Conservation (phyloP, 2,797 vertebrate genomes). For the Liasis olivaceus region DNA sequence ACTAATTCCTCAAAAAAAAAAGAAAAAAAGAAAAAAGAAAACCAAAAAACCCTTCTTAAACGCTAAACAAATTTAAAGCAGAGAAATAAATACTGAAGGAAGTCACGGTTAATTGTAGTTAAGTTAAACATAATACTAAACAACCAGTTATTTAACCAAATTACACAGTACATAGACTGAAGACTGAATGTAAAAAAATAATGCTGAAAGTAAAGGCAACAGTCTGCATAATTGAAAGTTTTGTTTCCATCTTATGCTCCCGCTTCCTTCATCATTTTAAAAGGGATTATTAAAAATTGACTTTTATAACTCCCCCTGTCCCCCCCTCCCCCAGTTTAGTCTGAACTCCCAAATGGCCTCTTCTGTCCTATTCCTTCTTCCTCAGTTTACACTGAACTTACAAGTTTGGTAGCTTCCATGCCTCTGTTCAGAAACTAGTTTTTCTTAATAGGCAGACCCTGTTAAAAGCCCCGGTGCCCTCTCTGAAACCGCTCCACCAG, state of each 20-base stretch:
- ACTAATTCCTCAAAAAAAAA: slow-evolving; percentile 58
- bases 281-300: slow-evolving; percentile 48
- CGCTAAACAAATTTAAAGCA: slow-evolving; percentile 54
- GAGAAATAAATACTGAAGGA: slow-evolving; percentile 88
- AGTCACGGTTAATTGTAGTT: slow-evolving; percentile 76
- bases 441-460: slow-evolving; percentile 22
- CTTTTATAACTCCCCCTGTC: slow-evolving; percentile 44
- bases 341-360: slow-evolving; percentile 2
- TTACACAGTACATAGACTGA: slow-evolving; percentile 76
- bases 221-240: slow-evolving; percentile 72
- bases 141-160: slow-evolving; percentile 74
- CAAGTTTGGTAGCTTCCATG: slow-evolving; percentile 10
- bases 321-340: slow-evolving; percentile 29
- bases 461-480: neutral
- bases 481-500: slow-evolving; percentile 37
- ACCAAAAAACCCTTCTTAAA: neutral
- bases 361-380: neutral
- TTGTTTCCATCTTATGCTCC: slow-evolving; percentile 62
- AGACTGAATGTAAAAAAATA: slow-evolving; percentile 74
- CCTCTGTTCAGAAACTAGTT: slow-evolving; percentile 41
- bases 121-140: slow-evolving; percentile 75
- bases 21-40: slow-evolving; percentile 17
- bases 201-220: slow-evolving; percentile 79
- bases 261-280: slow-evolving; percentile 37
- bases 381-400: slow-evolving; percentile 1